Evolutionary conservation across 2,888 invertebrate species (phyloP).

Genomic region (Agriopis leucophaearia): DNA sequence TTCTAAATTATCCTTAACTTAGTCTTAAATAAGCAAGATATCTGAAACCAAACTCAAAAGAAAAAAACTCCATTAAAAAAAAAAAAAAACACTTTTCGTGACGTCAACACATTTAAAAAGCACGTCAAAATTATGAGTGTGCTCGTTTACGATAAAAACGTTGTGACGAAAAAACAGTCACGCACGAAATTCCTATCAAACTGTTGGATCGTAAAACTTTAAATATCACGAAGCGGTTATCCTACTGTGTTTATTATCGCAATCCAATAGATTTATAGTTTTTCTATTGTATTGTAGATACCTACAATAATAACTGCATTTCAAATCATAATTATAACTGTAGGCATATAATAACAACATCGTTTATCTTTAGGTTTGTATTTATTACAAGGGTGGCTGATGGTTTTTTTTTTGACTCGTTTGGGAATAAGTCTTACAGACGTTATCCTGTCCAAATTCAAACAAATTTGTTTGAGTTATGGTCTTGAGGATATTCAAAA

Average conservation of each 20-base stretch:
- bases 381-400: not conserved
- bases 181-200: slow-evolving; percentile 32
- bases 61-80: no score
- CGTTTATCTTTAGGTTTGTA: not conserved
- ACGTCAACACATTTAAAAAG: slow-evolving; percentile 10
- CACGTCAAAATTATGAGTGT: slow-evolving; percentile 10
- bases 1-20: no score
- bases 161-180: slow-evolving; percentile 32
- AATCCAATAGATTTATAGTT: slow-evolving; percentile 26
- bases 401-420: no score
- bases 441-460: no score
- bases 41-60: no score
- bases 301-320: slow-evolving; percentile 18
- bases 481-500: no score
- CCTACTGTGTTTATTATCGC: slow-evolving; percentile 32
- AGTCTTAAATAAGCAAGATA: no score
- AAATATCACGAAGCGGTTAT: slow-evolving; percentile 31
- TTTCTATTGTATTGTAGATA: slow-evolving; percentile 15
- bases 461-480: no score
- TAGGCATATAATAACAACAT: slow-evolving; percentile 5
- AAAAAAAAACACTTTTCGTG: not conserved
- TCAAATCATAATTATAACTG: slow-evolving; percentile 13
- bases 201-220: slow-evolving; percentile 27
- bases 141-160: slow-evolving; percentile 23
- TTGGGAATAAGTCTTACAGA: no score